These are phyloP conservation scores for Tyto alba DNA, from an alignment of 2,113 vertebrate genomes.

Conservation along the genomic window DNA sequence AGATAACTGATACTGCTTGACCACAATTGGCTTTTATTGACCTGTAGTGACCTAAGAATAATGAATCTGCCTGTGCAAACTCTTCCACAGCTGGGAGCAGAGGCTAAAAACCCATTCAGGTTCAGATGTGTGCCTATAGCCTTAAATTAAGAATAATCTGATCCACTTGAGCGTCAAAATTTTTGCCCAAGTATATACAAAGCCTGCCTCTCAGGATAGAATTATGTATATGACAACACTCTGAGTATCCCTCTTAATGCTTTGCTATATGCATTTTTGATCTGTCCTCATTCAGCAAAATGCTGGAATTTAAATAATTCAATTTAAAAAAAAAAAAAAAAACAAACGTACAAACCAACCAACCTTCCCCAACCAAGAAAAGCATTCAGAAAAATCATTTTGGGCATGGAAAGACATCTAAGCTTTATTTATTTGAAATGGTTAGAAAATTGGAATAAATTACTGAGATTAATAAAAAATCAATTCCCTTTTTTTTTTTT, in stretches of 20 bases:
- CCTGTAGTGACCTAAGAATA: background rate
- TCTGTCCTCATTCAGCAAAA: background rate
- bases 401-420: background rate
- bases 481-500: background rate
- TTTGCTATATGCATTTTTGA: background rate
- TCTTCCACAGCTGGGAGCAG: background rate
- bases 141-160: background rate
- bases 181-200: background rate
- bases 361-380: background rate
- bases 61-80: background rate
- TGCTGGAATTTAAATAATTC: background rate
- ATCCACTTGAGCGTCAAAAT: background rate
- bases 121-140: background rate
- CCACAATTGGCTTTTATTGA: background rate
- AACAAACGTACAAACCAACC: too few species aligned
- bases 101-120: background rate
- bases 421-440: background rate
- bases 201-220: background rate
- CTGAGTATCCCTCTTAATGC: background rate
- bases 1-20: background rate
- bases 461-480: background rate
- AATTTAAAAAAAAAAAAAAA: too few species aligned
- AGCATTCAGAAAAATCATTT: rapidly evolving
- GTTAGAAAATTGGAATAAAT: background rate
- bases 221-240: background rate